Conservation (phyloP, 2,113 vertebrate species). For the Uria lomvia region DNA sequence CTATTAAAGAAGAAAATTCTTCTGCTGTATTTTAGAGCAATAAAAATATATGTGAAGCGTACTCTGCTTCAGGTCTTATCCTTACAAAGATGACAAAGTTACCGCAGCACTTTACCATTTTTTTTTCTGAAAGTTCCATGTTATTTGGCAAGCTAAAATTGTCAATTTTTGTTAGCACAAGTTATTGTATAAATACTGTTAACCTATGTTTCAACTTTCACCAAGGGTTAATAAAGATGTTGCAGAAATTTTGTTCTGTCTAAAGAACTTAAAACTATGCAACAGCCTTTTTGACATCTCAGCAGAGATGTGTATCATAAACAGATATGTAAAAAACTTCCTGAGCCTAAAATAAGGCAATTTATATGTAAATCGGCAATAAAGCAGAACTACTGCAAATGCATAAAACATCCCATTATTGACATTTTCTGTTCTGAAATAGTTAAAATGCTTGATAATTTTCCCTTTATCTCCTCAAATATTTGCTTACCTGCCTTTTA, state of each 20-base stretch:
- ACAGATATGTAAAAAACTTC: slow-evolving; percentile 90
- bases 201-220: slow-evolving; percentile 82
- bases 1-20: slow-evolving; percentile 29
- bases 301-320: slow-evolving; percentile 91
- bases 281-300: slow-evolving; percentile 87
- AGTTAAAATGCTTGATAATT: slow-evolving; percentile 96
- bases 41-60: slow-evolving; percentile 29
- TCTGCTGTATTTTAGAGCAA: slow-evolving; percentile 38
- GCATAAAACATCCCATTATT: slow-evolving; percentile 94
- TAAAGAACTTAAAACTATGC: slow-evolving; percentile 85
- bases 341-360: slow-evolving; percentile 97
- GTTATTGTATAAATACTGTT: slow-evolving; percentile 76
- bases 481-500: slow-evolving; percentile 94
- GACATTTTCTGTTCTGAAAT: slow-evolving; percentile 92
- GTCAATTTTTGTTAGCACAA: slow-evolving; percentile 67
- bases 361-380: slow-evolving; percentile 99
- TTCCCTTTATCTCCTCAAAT: slow-evolving; percentile 91
- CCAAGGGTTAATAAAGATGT: slow-evolving; percentile 86
- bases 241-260: slow-evolving; percentile 80
- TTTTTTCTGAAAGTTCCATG: slow-evolving; percentile 65
- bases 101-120: slow-evolving; percentile 27
- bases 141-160: slow-evolving; percentile 62
- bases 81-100: slow-evolving; percentile 59
- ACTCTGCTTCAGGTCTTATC: slow-evolving; percentile 44
- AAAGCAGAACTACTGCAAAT: slow-evolving; percentile 96